Conservation (phyloP, 1,140 invertebrate species). For the Orchesella cincta region DNA sequence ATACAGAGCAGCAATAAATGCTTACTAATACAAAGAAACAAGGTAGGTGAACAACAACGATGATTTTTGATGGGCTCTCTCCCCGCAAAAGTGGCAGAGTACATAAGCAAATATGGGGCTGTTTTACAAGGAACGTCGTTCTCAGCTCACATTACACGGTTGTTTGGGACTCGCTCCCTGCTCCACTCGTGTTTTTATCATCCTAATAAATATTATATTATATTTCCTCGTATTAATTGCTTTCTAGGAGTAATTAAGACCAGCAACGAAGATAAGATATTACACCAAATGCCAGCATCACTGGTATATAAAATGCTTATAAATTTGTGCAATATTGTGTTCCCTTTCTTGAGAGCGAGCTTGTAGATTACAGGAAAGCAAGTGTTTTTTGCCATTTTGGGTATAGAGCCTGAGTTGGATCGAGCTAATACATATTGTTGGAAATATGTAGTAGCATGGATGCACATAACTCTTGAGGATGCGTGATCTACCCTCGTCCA, state of each 20-base stretch:
- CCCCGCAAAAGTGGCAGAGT: neutral
- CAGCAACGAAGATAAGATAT: slow-evolving; percentile 4
- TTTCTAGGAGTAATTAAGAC: slow-evolving; percentile 23
- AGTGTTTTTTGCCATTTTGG: slow-evolving; percentile 10
- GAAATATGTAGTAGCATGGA: too few relatives aligned
- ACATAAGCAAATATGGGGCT: neutral
- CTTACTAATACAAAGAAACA: neutral
- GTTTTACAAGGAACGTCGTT: neutral
- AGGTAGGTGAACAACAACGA: neutral
- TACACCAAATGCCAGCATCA: neutral
- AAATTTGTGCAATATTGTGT: neutral
- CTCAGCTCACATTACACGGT: neutral
- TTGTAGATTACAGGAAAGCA: neutral
- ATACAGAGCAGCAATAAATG: too few relatives aligned
- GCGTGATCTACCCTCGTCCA: slow-evolving; percentile 21
- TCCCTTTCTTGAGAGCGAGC: neutral
- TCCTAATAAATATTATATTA: slow-evolving; percentile 28
- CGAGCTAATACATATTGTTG: too few relatives aligned
- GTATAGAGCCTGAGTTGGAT: too few relatives aligned
- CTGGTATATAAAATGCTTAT: neutral
- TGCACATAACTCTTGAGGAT: slow-evolving; percentile 16
- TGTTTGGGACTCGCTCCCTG: neutral
- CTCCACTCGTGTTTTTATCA: slow-evolving; percentile 2
- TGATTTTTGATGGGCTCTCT: neutral
- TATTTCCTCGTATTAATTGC: slow-evolving; percentile 26